Conservation (phyloP, 2,113 vertebrate species). For the Charina bottae region DNA sequence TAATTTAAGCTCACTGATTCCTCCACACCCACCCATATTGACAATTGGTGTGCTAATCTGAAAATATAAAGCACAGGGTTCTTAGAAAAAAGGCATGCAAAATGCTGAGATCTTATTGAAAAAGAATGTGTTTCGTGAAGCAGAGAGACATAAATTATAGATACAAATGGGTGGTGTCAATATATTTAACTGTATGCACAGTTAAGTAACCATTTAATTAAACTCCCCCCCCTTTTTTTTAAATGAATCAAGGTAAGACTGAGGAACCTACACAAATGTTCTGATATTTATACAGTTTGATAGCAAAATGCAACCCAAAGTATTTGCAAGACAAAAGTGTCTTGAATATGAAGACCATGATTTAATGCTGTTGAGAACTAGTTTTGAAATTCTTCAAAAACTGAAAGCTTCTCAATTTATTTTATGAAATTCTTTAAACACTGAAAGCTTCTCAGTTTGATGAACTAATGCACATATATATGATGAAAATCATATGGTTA, state of each 20-base stretch:
- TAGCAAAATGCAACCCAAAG: slow-evolving; percentile 27
- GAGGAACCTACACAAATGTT: slow-evolving; percentile 55
- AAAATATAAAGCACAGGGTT: slow-evolving; percentile 47
- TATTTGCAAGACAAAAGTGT: slow-evolving; percentile 31
- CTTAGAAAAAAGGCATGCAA: slow-evolving; percentile 48
- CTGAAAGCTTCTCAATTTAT: slow-evolving; percentile 15
- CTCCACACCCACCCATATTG: slow-evolving; percentile 22
- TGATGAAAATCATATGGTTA: slow-evolving; percentile 7
- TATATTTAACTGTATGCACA: slow-evolving; percentile 55
- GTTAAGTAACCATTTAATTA: slow-evolving; percentile 63
- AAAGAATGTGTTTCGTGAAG: slow-evolving; percentile 54
- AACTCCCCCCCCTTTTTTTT: slow-evolving; percentile 3
- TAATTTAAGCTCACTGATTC: slow-evolving; percentile 54
- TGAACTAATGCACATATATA: slow-evolving; percentile 43
- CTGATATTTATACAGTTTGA: slow-evolving; percentile 37
- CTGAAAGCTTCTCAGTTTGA: slow-evolving; percentile 27
- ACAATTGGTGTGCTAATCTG: slow-evolving; percentile 1
- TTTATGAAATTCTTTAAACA: slow-evolving; percentile 45
- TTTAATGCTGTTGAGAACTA: slow-evolving; percentile 31
- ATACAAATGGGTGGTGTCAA: slow-evolving; percentile 57
- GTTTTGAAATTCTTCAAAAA: slow-evolving; percentile 47
- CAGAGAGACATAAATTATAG: slow-evolving; percentile 64
- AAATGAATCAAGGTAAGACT: slow-evolving; percentile 24
- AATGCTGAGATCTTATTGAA: slow-evolving; percentile 54
- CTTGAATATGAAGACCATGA: slow-evolving; percentile 49